Evolutionary conservation across 2,888 invertebrate species (phyloP).

Genomic region (Himalopsyche tibetana): DNA sequence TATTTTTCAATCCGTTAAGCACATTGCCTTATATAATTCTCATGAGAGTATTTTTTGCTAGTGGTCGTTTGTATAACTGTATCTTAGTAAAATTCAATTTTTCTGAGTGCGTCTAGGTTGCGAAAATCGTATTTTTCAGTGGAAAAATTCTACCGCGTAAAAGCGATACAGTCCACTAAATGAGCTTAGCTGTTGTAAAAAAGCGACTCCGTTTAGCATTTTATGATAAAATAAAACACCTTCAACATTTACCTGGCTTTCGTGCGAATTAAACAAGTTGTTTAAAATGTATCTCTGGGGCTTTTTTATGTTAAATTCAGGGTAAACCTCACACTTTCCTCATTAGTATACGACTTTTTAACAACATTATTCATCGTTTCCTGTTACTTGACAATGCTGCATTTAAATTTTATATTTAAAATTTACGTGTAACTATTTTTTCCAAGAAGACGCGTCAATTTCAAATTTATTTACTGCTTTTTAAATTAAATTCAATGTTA

Average conservation of each 20-base stretch:
- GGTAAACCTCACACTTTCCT: slow-evolving; percentile 21
- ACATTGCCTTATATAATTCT: too few relatives aligned
- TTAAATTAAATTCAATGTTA: background rate
- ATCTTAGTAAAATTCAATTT: background rate
- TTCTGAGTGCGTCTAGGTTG: background rate
- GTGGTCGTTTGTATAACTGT: too few relatives aligned
- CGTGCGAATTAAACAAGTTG: slow-evolving; percentile 30
- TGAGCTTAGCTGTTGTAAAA: slow-evolving; percentile 15
- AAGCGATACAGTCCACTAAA: slow-evolving; percentile 26
- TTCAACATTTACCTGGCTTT: slow-evolving; percentile 9
- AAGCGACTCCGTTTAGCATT: slow-evolving; percentile 31
- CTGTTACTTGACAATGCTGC: slow-evolving; percentile 21
- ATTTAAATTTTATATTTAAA: slow-evolving; percentile 3
- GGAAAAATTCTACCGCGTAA: background rate
- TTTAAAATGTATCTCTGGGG: slow-evolving; percentile 34
- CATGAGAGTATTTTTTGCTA: too few relatives aligned
- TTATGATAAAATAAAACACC: slow-evolving; percentile 31
- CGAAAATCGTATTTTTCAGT: background rate
- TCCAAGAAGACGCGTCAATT: background rate
- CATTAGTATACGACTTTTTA: slow-evolving; percentile 34
- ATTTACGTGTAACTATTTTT: slow-evolving; percentile 22
- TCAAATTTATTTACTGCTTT: background rate
- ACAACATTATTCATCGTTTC: slow-evolving; percentile 28
- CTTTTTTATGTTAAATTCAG: background rate
- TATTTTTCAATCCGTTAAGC: too few relatives aligned